Evolutionary conservation across 2,113 vertebrate species (phyloP).

Genomic region (Empidonax alnorum): DNA sequence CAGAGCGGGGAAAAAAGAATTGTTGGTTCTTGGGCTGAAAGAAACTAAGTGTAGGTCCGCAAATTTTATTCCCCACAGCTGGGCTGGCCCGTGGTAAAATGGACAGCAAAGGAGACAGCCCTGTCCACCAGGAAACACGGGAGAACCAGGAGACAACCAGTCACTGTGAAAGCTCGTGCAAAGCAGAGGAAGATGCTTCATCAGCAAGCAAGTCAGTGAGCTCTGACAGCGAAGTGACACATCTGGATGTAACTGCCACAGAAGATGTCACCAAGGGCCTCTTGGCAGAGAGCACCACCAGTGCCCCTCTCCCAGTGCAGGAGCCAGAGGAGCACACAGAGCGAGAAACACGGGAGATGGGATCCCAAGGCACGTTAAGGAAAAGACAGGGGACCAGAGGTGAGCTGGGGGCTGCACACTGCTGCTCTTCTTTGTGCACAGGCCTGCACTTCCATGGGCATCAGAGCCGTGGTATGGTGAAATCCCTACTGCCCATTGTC

Average conservation of each 20-base stretch:
- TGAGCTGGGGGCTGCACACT: constrained; percentile 41
- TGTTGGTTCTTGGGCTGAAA: neutral
- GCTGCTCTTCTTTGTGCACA: neutral
- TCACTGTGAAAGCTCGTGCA: neutral
- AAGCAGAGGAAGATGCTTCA: neutral
- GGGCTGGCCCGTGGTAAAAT: neutral
- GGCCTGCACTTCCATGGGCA: neutral
- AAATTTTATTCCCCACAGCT: constrained; percentile 59
- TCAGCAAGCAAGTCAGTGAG: neutral
- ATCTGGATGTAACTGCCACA: neutral
- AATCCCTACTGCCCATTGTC: neutral
- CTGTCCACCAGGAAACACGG: neutral
- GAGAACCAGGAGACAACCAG: neutral
- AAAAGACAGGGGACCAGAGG: constrained; percentile 35
- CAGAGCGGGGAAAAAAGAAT: neutral
- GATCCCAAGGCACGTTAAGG: neutral
- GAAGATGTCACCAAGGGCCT: neutral
- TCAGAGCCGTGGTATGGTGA: neutral
- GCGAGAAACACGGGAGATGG: neutral
- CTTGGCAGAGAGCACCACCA: neutral
- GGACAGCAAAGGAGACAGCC: neutral
- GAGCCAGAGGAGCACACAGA: neutral
- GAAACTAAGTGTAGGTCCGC: neutral
- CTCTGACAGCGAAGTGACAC: neutral
- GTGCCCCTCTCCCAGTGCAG: neutral